phyloP scores from a whole-genome alignment of 2,888 invertebrate genomes.

The Agrilus cyanescens region DNA sequence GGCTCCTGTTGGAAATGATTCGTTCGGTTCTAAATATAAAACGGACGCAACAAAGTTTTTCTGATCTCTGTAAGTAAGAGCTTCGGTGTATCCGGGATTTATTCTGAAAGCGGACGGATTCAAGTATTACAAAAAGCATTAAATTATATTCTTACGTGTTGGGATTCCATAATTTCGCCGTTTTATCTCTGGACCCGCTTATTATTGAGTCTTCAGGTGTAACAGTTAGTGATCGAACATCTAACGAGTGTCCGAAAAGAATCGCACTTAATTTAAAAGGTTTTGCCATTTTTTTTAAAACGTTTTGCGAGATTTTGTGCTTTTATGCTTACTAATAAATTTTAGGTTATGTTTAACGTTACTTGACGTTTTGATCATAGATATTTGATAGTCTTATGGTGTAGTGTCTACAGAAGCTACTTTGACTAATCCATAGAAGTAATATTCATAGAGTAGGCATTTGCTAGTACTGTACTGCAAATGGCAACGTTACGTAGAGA shows the following conservation, averaged over 20 bases:
- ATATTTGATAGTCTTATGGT: too few relatives aligned
- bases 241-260: conserved; percentile 69
- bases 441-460: too few relatives aligned
- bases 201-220: conserved; percentile 60
- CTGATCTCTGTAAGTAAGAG: conserved; percentile 65
- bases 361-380: too few relatives aligned
- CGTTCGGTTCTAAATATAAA: conserved; percentile 59
- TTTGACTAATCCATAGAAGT: too few relatives aligned
- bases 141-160: conserved; percentile 43
- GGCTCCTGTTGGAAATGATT: conserved; percentile 59
- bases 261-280: conserved; percentile 68
- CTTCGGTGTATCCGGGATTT: conserved; percentile 52
- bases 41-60: conserved; percentile 77
- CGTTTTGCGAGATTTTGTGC: too few relatives aligned
- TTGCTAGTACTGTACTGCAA: too few relatives aligned
- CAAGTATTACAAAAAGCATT: conserved; percentile 6
- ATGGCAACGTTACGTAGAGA: too few relatives aligned
- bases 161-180: conserved; percentile 76
- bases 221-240: conserved; percentile 67
- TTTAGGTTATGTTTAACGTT: too few relatives aligned
- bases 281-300: conserved; percentile 27
- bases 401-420: too few relatives aligned
- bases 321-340: too few relatives aligned
- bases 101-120: conserved; percentile 30
- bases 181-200: conserved; percentile 82